Percentiles rank a stretch among this genome's conserved stretches.
Conservation (phyloP, 1,140 invertebrate genomes). For the Drosophila equinoxialis region DNA sequence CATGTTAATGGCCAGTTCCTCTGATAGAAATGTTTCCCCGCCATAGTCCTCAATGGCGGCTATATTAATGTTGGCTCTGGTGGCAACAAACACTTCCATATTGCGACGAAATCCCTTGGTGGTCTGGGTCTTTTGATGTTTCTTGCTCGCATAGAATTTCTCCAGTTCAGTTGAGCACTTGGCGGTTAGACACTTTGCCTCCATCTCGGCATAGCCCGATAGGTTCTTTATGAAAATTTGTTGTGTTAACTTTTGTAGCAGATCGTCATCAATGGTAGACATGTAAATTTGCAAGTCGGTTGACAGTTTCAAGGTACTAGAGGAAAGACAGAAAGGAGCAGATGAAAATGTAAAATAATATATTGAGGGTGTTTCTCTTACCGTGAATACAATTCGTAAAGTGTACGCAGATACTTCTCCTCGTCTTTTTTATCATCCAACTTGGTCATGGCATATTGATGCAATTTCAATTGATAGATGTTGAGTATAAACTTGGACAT, state of each 20-base stretch:
- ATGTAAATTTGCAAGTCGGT: constrained; percentile 89
- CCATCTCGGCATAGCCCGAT: constrained; percentile 88
- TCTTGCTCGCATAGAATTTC: constrained; percentile 96
- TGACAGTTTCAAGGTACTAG: constrained; percentile 89
- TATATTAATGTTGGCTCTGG: constrained; percentile 95
- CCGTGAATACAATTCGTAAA: constrained; percentile 95
- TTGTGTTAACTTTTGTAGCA: constrained; percentile 91
- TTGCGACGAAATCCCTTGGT: constrained; percentile 96
- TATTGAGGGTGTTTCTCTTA: constrained; percentile 18
- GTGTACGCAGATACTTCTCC: constrained; percentile 93
- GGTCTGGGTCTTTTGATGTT: constrained; percentile 96
- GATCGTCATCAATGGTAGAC: constrained; percentile 91
- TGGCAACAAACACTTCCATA: constrained; percentile 95
- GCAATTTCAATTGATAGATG: constrained; percentile 96
- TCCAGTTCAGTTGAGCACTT: constrained; percentile 90
- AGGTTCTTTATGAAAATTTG: constrained; percentile 93
- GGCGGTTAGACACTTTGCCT: constrained; percentile 90
- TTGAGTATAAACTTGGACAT: constrained; percentile 99
- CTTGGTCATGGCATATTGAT: constrained; percentile 92
- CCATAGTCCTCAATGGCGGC: constrained; percentile 97
- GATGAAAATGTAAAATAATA: not conserved
- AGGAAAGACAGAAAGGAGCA: constrained; percentile 46
- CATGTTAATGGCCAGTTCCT: constrained; percentile 97
- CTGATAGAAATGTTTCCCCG: constrained; percentile 98
- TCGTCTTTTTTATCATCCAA: constrained; percentile 90